Percentiles rank a stretch among this genome's conserved stretches.
Evolutionary conservation across 2,888 invertebrate species (phyloP).

Genomic region (Crocallis elinguaria): DNA sequence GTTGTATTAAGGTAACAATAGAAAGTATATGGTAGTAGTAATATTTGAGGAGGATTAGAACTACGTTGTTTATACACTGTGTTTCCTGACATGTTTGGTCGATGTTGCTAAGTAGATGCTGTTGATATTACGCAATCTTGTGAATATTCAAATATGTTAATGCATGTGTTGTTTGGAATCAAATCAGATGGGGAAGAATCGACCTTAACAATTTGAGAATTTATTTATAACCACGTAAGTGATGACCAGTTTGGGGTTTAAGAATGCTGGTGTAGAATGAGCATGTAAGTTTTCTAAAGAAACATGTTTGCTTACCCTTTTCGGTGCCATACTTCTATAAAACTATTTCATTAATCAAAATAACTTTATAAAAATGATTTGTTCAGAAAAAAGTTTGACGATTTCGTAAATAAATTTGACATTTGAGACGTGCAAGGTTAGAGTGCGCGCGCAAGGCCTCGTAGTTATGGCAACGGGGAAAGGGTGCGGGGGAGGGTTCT

Average conservation of each 20-base stretch:
- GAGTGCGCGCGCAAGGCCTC: slow-evolving; percentile 71
- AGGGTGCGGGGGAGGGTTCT: slow-evolving; percentile 31
- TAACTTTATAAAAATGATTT: slow-evolving; percentile 32
- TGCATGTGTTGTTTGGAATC: slow-evolving; percentile 4
- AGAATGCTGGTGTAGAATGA: background rate
- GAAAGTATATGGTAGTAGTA: too few relatives aligned
- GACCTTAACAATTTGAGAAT: background rate
- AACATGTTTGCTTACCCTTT: slow-evolving; percentile 63
- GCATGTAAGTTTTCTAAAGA: background rate
- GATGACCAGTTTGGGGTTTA: background rate
- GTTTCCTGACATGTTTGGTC: slow-evolving; percentile 32
- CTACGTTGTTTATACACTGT: slow-evolving; percentile 17
- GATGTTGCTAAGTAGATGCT: slow-evolving; percentile 21
- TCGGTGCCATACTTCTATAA: slow-evolving; percentile 64
- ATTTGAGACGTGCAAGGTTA: slow-evolving; percentile 33
- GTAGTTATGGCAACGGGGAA: slow-evolving; percentile 65
- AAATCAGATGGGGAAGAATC: slow-evolving; percentile 1
- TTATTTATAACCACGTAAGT: too few relatives aligned
- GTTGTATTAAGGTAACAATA: too few relatives aligned
- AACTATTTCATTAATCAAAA: slow-evolving; percentile 27
- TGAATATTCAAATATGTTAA: slow-evolving; percentile 26
- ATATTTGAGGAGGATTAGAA: too few relatives aligned
- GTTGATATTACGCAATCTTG: slow-evolving; percentile 30
- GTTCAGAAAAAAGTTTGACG: slow-evolving; percentile 56
- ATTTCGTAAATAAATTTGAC: slow-evolving; percentile 63